These are phyloP conservation scores for Toxostoma redivivum DNA, from an alignment of 2,113 vertebrate genomes.

Conservation along the genomic window DNA sequence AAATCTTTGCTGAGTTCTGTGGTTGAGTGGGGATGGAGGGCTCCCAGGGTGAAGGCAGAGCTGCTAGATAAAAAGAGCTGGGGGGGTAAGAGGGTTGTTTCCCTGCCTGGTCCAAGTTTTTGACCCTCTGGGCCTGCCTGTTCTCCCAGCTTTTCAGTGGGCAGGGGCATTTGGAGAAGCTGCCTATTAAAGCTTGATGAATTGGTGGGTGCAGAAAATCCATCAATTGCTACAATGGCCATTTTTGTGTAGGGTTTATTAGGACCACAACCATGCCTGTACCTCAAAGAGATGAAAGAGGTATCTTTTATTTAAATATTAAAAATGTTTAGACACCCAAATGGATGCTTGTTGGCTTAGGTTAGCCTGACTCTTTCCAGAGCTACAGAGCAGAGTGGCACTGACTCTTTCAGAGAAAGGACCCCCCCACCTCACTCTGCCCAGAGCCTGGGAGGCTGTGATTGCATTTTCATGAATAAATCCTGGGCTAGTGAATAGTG, in stretches of 20 bases:
- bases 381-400: background rate
- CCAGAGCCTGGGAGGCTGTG: background rate
- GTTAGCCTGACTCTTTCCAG: background rate
- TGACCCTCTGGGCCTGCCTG: background rate
- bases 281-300: background rate
- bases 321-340: background rate
- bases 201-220: background rate
- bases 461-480: constrained; percentile 33
- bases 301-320: background rate
- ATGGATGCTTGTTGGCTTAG: background rate
- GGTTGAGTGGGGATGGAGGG: background rate
- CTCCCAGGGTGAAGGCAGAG: background rate
- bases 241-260: background rate
- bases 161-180: background rate
- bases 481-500: background rate
- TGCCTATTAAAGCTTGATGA: background rate
- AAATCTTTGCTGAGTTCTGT: background rate
- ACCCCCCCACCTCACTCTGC: background rate
- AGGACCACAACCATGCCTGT: background rate
- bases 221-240: background rate
- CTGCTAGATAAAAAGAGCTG: background rate
- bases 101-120: background rate
- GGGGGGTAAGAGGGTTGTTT: background rate
- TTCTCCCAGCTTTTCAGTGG: background rate
- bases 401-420: background rate